A percentile compares a stretch with the other conserved stretches of the same genome.
Conservation (phyloP, 2,113 vertebrate species). For the Columbina picui region DNA sequence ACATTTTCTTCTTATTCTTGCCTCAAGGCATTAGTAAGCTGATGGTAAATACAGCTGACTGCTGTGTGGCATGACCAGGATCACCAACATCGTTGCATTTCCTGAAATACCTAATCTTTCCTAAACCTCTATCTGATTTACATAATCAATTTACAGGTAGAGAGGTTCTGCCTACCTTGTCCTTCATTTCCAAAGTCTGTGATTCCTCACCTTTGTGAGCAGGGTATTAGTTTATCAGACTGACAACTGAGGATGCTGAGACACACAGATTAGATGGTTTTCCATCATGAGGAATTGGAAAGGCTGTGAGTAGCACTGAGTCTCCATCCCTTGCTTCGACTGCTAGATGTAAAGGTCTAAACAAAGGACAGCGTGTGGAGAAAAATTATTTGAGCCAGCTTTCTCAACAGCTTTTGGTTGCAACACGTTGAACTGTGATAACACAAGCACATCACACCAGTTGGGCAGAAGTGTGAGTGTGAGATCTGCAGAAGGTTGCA, state of each 20-base stretch:
- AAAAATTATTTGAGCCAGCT: background rate
- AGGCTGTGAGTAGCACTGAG: background rate
- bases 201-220: background rate
- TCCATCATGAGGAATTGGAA: background rate
- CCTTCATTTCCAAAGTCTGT: background rate
- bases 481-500: conserved; percentile 48
- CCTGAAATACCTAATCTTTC: background rate
- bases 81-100: background rate
- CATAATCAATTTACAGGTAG: background rate
- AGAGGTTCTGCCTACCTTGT: background rate
- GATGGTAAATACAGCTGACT: background rate
- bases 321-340: background rate
- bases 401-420: conserved; percentile 46
- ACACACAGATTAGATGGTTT: background rate
- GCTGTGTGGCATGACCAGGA: background rate
- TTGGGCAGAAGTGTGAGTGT: conserved; percentile 50
- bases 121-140: background rate
- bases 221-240: background rate
- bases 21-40: background rate
- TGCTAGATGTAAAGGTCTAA: background rate
- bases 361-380: background rate
- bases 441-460: conserved; percentile 31
- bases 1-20: background rate
- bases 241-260: background rate
- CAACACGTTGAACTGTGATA: background rate